Conservation (phyloP, 2,113 vertebrate species). For the Vicugna pacos region DNA sequence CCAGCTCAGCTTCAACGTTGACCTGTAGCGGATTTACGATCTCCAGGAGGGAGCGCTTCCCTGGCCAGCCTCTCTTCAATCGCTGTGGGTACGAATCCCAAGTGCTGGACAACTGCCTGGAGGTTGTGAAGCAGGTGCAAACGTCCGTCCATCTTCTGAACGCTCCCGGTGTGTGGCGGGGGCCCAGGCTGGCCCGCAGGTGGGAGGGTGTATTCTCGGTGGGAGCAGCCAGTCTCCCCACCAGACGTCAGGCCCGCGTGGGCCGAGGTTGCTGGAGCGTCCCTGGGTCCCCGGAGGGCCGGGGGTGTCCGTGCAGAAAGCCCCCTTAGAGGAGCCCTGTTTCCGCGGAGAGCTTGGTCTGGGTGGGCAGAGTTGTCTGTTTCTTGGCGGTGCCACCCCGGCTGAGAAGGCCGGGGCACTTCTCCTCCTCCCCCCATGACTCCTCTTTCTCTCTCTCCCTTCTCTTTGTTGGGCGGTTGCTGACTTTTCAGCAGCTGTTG, state of each 20-base stretch:
- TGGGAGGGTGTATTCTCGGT: no score
- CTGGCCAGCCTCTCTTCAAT: neutral
- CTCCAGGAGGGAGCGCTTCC: neutral
- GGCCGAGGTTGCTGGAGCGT: neutral
- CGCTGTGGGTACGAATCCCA: neutral
- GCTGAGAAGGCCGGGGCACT: no score
- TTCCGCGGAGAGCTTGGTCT: no score
- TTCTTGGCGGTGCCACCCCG: neutral
- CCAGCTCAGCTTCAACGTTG: neutral
- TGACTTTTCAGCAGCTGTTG: neutral
- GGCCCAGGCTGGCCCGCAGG: no score
- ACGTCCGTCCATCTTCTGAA: neutral
- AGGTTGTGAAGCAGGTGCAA: neutral
- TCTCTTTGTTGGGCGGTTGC: neutral
- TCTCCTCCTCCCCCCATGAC: no score
- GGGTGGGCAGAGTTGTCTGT: neutral
- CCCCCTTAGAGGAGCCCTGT: neutral
- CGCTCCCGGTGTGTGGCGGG: neutral
- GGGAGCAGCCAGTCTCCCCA: no score
- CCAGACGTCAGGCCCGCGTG: fast-evolving
- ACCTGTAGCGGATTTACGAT: neutral
- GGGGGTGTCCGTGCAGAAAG: neutral
- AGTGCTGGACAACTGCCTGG: neutral
- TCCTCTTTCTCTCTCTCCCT: neutral
- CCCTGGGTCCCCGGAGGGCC: neutral